Conservation (phyloP, 2,113 vertebrate genomes). For the Actenoides lindsayi region DNA sequence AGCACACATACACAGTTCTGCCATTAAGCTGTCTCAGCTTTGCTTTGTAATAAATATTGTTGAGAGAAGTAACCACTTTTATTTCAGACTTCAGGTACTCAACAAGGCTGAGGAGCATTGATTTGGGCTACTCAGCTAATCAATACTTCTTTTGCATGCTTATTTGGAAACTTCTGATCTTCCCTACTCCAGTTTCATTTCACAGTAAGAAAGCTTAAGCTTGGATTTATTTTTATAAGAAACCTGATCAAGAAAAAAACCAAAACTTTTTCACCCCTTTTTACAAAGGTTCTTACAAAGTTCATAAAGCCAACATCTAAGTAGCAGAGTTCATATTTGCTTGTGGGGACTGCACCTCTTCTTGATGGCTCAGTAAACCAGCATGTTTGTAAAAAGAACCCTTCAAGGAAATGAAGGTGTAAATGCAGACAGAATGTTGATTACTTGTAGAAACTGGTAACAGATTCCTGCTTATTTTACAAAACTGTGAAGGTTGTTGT, state of each 20-base stretch:
- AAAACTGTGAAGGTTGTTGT: neutral
- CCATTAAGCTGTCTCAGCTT: neutral
- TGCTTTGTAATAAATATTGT: neutral
- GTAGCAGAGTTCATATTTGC: neutral
- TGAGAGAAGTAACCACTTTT: neutral
- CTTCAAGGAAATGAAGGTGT: neutral
- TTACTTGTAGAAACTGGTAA: neutral
- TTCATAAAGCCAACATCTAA: neutral
- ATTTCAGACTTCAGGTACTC: neutral
- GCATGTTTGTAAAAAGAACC: neutral
- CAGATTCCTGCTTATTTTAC: neutral
- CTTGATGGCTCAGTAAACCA: neutral
- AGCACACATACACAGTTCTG: neutral
- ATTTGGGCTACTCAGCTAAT: constrained; percentile 1
- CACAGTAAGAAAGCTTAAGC: neutral
- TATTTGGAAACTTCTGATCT: neutral
- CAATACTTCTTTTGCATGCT: neutral
- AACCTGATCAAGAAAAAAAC: neutral
- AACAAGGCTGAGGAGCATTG: neutral
- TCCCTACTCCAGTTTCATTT: neutral
- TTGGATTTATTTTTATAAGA: neutral
- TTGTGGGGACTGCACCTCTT: neutral
- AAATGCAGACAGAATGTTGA: neutral
- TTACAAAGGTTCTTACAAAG: neutral
- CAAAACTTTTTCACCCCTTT: neutral